Evolutionary conservation across 2,888 invertebrate species (phyloP).

Genomic region (Eupithecia subfuscata): DNA sequence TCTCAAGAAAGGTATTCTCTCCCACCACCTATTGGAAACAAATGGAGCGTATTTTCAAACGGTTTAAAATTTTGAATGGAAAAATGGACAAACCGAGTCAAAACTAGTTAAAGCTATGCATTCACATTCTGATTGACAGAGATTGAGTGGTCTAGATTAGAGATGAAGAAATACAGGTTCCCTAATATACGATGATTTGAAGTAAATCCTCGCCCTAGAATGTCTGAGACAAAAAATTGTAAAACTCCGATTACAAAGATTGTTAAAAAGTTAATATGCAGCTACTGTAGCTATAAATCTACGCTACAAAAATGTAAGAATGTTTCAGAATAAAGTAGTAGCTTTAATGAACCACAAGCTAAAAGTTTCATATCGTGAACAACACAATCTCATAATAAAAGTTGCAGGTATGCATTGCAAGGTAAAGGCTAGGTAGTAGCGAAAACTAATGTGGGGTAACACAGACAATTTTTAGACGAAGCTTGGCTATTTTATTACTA

Average conservation of each 20-base stretch:
- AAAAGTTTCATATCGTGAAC: conserved; percentile 36
- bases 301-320: conserved; percentile 39
- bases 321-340: conserved; percentile 25
- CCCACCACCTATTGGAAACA: background rate
- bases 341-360: conserved; percentile 31
- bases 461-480: conserved; percentile 8
- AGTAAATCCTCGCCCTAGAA: background rate
- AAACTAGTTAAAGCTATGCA: background rate
- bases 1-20: background rate
- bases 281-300: background rate
- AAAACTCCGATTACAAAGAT: background rate
- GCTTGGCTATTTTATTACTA: too few species aligned
- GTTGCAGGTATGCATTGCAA: conserved; percentile 30
- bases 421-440: conserved; percentile 27
- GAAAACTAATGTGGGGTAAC: conserved; percentile 25
- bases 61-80: background rate
- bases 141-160: background rate
- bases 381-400: conserved; percentile 36
- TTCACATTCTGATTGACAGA: background rate
- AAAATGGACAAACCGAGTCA: background rate
- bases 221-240: background rate
- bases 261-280: background rate
- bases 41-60: background rate
- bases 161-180: background rate
- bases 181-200: background rate